These are phyloP conservation scores for Malurus leucopterus DNA, from an alignment of 2,797 vertebrate genomes.

Conservation along the genomic window DNA sequence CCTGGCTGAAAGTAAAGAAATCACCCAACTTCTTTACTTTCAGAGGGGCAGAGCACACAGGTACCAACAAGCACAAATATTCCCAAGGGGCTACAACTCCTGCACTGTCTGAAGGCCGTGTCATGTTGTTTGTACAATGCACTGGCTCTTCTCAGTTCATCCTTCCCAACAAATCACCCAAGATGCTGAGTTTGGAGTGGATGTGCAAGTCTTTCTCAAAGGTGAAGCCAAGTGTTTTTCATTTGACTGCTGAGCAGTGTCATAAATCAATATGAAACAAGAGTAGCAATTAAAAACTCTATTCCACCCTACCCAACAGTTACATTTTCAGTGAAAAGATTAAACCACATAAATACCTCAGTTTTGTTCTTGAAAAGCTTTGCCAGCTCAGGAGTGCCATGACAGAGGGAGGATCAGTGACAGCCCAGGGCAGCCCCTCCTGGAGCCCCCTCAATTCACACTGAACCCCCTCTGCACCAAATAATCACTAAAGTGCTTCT, in stretches of 20 bases:
- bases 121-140: background rate
- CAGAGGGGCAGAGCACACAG: background rate
- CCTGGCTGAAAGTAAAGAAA: background rate
- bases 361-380: constrained; percentile 20
- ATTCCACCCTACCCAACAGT: background rate
- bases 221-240: background rate
- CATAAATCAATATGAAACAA: constrained; percentile 15
- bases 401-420: background rate
- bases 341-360: constrained; percentile 28
- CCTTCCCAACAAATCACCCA: background rate
- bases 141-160: background rate
- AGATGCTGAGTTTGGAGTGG: background rate
- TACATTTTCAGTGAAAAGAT: constrained; percentile 44
- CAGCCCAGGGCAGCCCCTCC: background rate
- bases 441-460: background rate
- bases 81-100: background rate
- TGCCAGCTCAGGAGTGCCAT: background rate
- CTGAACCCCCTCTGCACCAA: background rate
- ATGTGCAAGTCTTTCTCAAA: background rate
- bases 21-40: background rate
- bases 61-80: background rate
- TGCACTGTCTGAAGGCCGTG: background rate
- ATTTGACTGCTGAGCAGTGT: background rate
- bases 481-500: background rate
- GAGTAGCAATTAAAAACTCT: constrained; percentile 50